Percentiles rank a stretch among this genome's conserved stretches.
These are phyloP conservation scores for Eulemur rubriventer DNA, from an alignment of 2,797 vertebrate species.

Conservation along the genomic window DNA sequence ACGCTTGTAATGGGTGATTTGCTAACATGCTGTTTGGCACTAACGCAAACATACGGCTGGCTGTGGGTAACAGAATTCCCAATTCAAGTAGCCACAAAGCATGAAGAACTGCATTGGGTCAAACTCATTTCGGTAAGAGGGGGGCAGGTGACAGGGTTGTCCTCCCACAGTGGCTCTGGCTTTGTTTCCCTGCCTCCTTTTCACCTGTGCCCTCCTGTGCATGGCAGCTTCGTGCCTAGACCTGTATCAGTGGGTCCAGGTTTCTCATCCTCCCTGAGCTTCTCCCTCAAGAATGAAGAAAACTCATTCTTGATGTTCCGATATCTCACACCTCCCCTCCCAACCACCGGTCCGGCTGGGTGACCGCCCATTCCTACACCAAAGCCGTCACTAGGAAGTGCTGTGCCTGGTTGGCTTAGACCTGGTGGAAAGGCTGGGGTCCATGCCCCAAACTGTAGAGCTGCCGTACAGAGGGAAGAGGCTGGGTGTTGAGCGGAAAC, in stretches of 20 bases:
- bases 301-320: neutral
- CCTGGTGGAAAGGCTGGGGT: neutral
- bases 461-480: neutral
- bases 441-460: neutral
- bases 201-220: neutral
- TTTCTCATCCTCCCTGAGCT: neutral
- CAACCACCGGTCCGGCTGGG: neutral
- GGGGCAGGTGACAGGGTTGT: neutral
- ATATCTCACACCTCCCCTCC: neutral
- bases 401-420: neutral
- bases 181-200: neutral
- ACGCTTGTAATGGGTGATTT: accelerated
- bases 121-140: accelerated
- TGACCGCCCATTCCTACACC: neutral
- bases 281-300: neutral
- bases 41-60: neutral
- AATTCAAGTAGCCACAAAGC: neutral
- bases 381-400: neutral
- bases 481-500: neutral
- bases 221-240: neutral
- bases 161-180: neutral
- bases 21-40: neutral
- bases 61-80: neutral
- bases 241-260: neutral
- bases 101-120: neutral